Conservation (phyloP, 2,888 invertebrate species). For the Platycnemis pennipes region DNA sequence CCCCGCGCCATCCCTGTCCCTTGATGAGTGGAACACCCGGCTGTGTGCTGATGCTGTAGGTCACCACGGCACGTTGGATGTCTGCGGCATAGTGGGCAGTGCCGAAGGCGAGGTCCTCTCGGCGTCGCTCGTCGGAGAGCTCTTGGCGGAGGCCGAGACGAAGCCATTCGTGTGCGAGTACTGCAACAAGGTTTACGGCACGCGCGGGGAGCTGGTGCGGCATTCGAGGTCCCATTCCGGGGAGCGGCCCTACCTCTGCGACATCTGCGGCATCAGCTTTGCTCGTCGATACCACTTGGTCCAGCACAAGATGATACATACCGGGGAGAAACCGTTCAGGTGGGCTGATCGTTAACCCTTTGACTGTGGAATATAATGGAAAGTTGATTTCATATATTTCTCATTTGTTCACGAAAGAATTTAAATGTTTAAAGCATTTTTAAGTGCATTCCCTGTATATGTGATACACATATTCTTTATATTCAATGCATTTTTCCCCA, state of each 20-base stretch:
- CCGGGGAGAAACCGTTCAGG: slow-evolving; percentile 16
- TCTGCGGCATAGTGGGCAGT: neutral
- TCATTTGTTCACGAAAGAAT: too few relatives aligned
- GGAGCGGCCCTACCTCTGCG: slow-evolving; percentile 13
- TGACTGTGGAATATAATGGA: too few relatives aligned
- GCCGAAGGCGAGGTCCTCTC: neutral
- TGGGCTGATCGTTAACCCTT: too few relatives aligned
- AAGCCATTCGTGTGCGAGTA: neutral
- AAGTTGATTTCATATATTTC: too few relatives aligned
- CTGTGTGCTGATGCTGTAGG: neutral
- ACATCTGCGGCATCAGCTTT: slow-evolving; percentile 24
- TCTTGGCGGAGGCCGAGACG: neutral
- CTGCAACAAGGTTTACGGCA: neutral
- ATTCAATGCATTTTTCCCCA: too few relatives aligned
- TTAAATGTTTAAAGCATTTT: too few relatives aligned
- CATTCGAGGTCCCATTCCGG: neutral
- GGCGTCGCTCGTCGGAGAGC: neutral
- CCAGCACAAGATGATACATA: slow-evolving; percentile 17
- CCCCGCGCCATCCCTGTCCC: neutral
- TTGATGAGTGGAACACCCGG: neutral
- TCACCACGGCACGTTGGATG: neutral
- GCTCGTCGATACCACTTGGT: neutral
- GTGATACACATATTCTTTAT: too few relatives aligned
- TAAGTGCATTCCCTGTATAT: too few relatives aligned
- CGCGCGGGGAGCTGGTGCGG: neutral